Conservation (phyloP, 2,888 invertebrate genomes). For the Hirtodrosophila trivittata region DNA sequence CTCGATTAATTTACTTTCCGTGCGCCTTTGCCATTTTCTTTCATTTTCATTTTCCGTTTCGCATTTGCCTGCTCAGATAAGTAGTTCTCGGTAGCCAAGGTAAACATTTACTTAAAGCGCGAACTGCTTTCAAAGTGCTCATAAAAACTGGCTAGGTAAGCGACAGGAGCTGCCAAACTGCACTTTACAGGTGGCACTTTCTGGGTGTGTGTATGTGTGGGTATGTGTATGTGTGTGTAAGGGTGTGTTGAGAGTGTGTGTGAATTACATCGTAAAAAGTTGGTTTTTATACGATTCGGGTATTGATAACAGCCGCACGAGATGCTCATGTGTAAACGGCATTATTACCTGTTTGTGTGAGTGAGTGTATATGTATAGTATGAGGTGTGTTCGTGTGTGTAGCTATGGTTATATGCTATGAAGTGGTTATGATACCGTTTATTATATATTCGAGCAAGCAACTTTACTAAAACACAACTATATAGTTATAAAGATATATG, state of each 20-base stretch:
- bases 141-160: slow-evolving; percentile 66
- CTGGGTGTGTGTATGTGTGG: slow-evolving; percentile 19
- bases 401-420: slow-evolving; percentile 44
- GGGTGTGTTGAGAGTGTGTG: slow-evolving; percentile 48
- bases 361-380: slow-evolving; percentile 7
- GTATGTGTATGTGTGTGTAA: slow-evolving; percentile 13
- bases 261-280: slow-evolving; percentile 73
- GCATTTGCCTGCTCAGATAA: slow-evolving; percentile 58
- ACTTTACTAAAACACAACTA: slow-evolving; percentile 38
- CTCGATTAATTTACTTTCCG: slow-evolving; percentile 79
- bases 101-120: slow-evolving; percentile 77
- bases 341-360: slow-evolving; percentile 46
- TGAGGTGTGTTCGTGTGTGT: slow-evolving; percentile 12
- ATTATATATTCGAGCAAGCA: slow-evolving; percentile 31
- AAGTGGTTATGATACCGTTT: slow-evolving; percentile 63
- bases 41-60: slow-evolving; percentile 65
- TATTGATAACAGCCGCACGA: slow-evolving; percentile 71
- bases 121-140: slow-evolving; percentile 74
- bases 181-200: slow-evolving; percentile 36
- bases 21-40: slow-evolving; percentile 71
- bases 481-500: slow-evolving; percentile 16
- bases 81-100: slow-evolving; percentile 60
- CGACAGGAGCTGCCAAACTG: slow-evolving; percentile 49
- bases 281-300: slow-evolving; percentile 73
- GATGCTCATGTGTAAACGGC: slow-evolving; percentile 74